Evolutionary conservation across 2,113 vertebrate genomes (phyloP).

Genomic region (Rhinoderma darwinii): DNA sequence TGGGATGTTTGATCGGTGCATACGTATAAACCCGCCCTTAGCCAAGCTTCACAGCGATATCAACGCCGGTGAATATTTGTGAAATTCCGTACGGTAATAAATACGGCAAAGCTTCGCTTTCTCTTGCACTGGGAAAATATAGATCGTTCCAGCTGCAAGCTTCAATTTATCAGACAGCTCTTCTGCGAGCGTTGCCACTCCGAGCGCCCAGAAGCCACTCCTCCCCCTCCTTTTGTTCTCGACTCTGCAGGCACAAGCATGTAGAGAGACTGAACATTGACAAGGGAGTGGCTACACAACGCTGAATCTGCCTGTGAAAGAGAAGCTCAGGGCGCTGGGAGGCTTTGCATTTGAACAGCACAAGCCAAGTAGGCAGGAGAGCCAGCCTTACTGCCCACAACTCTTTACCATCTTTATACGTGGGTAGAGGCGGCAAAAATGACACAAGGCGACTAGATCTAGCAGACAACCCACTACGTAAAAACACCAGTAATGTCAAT

Average conservation of each 20-base stretch:
- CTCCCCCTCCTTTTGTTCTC: conserved; percentile 48
- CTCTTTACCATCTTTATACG: neutral
- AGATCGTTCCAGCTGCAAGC: conserved; percentile 34
- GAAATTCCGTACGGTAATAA: neutral
- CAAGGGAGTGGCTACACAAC: conserved; percentile 21
- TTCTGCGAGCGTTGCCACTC: conserved; percentile 3
- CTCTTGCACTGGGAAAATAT: conserved; percentile 18
- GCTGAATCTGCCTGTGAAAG: conserved; percentile 29
- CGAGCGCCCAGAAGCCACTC: conserved; percentile 30
- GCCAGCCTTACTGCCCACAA: neutral
- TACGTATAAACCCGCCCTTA: neutral
- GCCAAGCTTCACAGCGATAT: neutral
- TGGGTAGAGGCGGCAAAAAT: too few relatives aligned
- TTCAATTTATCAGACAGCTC: conserved; percentile 33
- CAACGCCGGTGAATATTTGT: neutral
- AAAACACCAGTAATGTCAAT: neutral
- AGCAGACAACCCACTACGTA: neutral
- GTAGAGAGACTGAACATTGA: conserved; percentile 36
- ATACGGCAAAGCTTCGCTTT: neutral
- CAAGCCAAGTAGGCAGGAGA: neutral
- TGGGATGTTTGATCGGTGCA: conserved; percentile 1
- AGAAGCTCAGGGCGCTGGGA: conserved; percentile 24
- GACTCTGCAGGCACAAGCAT: conserved; percentile 42
- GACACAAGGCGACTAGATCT: neutral
- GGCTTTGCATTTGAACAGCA: neutral